Base-by-base conservation (phyloP, 1,140 invertebrate genomes). In the Vanessa tameamea region DNA sequence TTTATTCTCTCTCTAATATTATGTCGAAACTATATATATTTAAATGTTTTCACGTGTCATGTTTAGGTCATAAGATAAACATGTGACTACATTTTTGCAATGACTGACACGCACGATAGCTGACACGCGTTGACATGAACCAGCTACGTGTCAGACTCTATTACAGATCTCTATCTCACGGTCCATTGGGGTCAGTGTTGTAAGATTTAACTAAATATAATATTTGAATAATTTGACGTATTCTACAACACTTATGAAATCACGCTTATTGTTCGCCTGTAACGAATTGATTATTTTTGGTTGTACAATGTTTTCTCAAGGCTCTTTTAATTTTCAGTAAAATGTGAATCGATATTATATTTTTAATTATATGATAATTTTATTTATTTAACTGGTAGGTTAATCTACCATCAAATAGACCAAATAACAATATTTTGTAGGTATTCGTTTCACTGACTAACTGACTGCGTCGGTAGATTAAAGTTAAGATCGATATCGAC, bases 81-180 rank as follows among this genome's bases (percentile, higher is more conserved):
- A 64, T 43, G 37, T 15, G 31, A 47, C 67, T n/a, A 59, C 26
- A 12, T 69, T 69, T 63, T 57, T 47, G 68, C 57, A 69, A 69
- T 57, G 53, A 20, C 20, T 50, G 68, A 69, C 67, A 61, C 47
- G 43, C 68, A 69, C 57, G 43, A 67, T 67, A 0, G 43, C 51
- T 59, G 57, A 69, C 57, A n/a, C 47, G 57, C 47, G 43, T n/a
- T 69, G 68, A 69, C 47, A 23, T 7, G 57, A 69, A 59, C 9
- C 47, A 47, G 53, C 55, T 16, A 57, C 55, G 68, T 61, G 67
- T 69, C 57, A 69, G 47, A 63, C n/a, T 31, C 23, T 14, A 26
- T 59, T 69, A 48, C 20, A 48, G 57, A 69, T 69, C 43, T 43
- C 61, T 43, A 69, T 69, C 68, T 69, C 68, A 61, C 47, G 68